Evolutionary conservation across 2,113 vertebrate genomes (phyloP), one percentile per base, ranked within the genome.

Genomic region (Hyaena hyaena): DNA sequence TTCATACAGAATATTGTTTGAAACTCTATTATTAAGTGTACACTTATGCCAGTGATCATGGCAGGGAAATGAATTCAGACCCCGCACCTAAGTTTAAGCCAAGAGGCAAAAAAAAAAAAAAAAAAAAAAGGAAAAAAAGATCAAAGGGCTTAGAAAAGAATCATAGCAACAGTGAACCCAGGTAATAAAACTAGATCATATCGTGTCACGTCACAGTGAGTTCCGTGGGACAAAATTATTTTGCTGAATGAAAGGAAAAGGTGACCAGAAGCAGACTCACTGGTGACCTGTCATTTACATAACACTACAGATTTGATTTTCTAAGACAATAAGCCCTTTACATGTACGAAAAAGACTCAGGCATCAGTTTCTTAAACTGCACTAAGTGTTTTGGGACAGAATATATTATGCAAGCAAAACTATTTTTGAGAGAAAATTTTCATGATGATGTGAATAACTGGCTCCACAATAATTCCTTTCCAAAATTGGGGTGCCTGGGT

Each of bases 11-110:
- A 74, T 77, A n/a, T 2, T 96, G 55, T 96, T 97, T 79, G 95
- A 97, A 98, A 98, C 0, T 90, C 0, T 87, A 0, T 19, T 81
- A 66, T 94, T 71, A 97, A 80, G 2, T 96, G 95, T 74, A 19
- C 61, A 97, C 94, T 90, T 97, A 39, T 95, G 0, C 61, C 98
- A 81, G 3, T 96, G 11, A 98, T 98, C 19, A 0, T 98, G 98
- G 15, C 99, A 99, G 99, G 99, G 99, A 98, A 99, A 99, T 98
- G 99, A 99, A 98, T 99, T 99, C 98, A 99, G 99, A 74, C 99
- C 99, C 26, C 98, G 99, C 12, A 99, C 99, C 97, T 99, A 99
- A 97, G 99, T 99, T 28, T 99, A 99, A 97, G 98, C 98, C 0
- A 99, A 99, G 77, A 98, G 99, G 95, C 99, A 99, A 97, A 99